Evolutionary conservation across 2,797 vertebrate species (phyloP).

Genomic region (Spinibarbus caldwelli): DNA sequence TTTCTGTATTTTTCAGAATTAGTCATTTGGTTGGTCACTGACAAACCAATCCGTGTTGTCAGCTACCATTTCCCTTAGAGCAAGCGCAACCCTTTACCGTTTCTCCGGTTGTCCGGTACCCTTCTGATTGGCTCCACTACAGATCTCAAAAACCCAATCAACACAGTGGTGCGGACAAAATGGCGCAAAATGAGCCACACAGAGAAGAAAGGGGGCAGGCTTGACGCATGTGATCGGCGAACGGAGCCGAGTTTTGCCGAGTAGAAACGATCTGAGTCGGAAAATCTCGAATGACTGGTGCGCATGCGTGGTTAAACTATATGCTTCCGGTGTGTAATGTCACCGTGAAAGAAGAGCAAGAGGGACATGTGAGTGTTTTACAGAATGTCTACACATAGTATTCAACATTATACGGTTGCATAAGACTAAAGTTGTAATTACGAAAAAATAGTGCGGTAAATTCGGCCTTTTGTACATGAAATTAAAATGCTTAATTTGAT

Average conservation of each 20-base stretch:
- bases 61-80: slow-evolving; percentile 82
- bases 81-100: slow-evolving; percentile 89
- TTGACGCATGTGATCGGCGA: slow-evolving; percentile 59
- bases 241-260: slow-evolving; percentile 18
- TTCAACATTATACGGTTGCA: background rate
- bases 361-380: slow-evolving; percentile 28
- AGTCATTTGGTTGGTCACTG: slow-evolving; percentile 85
- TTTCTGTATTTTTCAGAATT: slow-evolving; percentile 78
- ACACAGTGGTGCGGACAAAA: slow-evolving; percentile 85
- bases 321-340: slow-evolving; percentile 5
- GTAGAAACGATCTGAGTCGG: background rate
- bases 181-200: slow-evolving; percentile 79
- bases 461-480: background rate
- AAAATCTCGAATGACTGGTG: background rate
- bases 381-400: too few species aligned
- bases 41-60: slow-evolving; percentile 86
- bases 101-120: slow-evolving; percentile 90
- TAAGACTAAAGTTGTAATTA: background rate
- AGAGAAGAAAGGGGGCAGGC: slow-evolving; percentile 66
- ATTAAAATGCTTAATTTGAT: background rate
- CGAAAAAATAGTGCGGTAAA: background rate
- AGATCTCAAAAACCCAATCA: slow-evolving; percentile 94
- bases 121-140: slow-evolving; percentile 98
- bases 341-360: background rate
- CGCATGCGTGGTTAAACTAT: slow-evolving; percentile 5